Base-by-base conservation (phyloP, 2,797 vertebrate species). In the Mycteria americana region DNA sequence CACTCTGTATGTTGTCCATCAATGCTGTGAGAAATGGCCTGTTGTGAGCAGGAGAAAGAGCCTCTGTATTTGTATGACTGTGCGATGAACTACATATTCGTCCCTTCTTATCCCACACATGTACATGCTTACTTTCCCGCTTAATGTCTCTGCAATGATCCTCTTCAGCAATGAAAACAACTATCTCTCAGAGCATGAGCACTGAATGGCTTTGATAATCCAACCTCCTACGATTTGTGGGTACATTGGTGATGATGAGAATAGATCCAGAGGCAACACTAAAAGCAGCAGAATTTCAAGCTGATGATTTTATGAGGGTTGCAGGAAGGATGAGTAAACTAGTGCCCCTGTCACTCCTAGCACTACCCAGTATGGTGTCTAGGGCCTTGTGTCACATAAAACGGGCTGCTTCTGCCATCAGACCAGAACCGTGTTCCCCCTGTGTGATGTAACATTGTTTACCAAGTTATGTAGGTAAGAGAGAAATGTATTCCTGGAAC, bases 181-280 rank as follows among this genome's bases (percentile, higher is more conserved):
- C 8, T 27, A 1, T 16, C 23, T 45, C 60, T 51, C 16, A 4
- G 63, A 75, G 59, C 28, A 41, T 9, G 25, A 79, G 37, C 19
- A 53, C 54, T 8, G 68, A 67, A 54, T 0, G 6, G 25, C 62
- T 57, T 81, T 46, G 33, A 51, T 30, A 43, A 35, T 18, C 51
- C 60, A 37, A 4, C 18, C 22, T 65, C 54, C 63, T 69, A 1
- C 0, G 2, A 45, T 62, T 62, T 54, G 13, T 0, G 1, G 21
- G 33, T 60, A 43, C 30, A 5, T 0, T 25, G 12, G n/a, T 41
- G 39, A 16, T 41, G 39, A 16, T 13, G 18, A 72, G 22, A 51
- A 83, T 11, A 72, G 69, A 25, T 87, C 72, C 54, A 68, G 45
- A 81, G 77, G 24, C 17, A 86, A 33, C 46, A 59, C 2, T 2